A percentile compares a stretch with the other conserved stretches of the same genome.
These are phyloP conservation scores for Drosophila niveifrons DNA, from an alignment of 2,888 invertebrate genomes.

Conservation along the genomic window DNA sequence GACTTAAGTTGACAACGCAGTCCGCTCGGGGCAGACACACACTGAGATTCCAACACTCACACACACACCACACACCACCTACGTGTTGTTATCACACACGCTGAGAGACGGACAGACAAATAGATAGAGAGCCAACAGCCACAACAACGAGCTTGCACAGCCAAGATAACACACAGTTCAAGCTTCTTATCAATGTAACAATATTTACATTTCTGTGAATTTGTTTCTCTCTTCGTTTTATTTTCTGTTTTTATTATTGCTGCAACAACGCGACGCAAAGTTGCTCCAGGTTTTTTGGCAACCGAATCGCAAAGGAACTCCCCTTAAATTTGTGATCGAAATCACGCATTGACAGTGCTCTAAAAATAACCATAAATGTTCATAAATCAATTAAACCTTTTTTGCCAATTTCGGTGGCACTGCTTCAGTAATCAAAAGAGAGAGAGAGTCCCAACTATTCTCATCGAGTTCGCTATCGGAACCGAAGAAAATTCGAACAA, in stretches of 20 bases:
- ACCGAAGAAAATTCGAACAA: constrained; percentile 51
- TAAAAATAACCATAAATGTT: constrained; percentile 68
- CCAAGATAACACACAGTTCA: constrained; percentile 40
- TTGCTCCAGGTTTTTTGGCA: constrained; percentile 69
- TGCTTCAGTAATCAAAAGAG: constrained; percentile 13
- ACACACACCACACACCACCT: constrained; percentile 30
- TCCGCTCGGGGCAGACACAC: constrained; percentile 20
- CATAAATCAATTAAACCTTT: constrained; percentile 72
- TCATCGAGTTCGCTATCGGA: constrained; percentile 44
- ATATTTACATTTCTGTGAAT: constrained; percentile 80
- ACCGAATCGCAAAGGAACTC: constrained; percentile 4
- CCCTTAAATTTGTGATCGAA: constrained; percentile 36
- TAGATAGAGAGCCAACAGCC: constrained; percentile 11
- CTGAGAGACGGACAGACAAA: constrained; percentile 22
- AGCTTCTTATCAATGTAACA: constrained; percentile 72
- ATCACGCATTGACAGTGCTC: constrained; percentile 59
- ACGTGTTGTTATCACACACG: constrained; percentile 39
- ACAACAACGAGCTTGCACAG: constrained; percentile 26
- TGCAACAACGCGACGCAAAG: constrained; percentile 27
- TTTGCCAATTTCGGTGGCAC: constrained; percentile 16
- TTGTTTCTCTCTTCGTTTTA: constrained; percentile 25
- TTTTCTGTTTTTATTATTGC: constrained; percentile 32
- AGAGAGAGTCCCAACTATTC: constrained; percentile 2
- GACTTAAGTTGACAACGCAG: constrained; percentile 66
- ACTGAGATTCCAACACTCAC: constrained; percentile 44